These are phyloP conservation scores for Notodonta dromedarius DNA, from an alignment of 2,888 invertebrate species.

Conservation along the genomic window DNA sequence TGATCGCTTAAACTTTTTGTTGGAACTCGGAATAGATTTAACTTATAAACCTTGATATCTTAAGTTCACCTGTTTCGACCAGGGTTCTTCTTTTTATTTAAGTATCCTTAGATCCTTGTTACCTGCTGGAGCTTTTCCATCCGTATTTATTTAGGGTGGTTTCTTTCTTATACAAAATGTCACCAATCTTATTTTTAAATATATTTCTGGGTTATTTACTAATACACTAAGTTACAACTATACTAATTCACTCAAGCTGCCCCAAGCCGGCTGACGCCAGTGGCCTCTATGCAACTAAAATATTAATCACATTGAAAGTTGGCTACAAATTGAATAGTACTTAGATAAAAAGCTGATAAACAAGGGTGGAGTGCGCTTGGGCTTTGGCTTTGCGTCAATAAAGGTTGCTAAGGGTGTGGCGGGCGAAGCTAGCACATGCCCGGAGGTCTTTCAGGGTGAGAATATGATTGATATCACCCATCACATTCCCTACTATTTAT, in stretches of 20 bases:
- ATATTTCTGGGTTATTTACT: too few species aligned
- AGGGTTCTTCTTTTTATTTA: too few species aligned
- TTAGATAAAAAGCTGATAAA: slow-evolving; percentile 70
- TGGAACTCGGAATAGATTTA: neutral
- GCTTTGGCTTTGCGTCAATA: slow-evolving; percentile 66
- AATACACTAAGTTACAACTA: too few species aligned
- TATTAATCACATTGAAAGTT: neutral
- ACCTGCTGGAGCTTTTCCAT: too few species aligned
- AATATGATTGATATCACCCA: slow-evolving; percentile 38
- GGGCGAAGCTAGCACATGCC: slow-evolving; percentile 29
- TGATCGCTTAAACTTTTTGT: neutral
- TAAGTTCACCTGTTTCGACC: neutral
- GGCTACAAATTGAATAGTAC: slow-evolving; percentile 31
- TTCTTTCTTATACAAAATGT: too few species aligned
- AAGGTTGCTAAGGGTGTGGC: slow-evolving; percentile 69
- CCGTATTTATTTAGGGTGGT: too few species aligned
- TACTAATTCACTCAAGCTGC: too few species aligned
- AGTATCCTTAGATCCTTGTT: too few species aligned
- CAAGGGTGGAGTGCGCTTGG: slow-evolving; percentile 67
- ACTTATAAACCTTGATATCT: neutral
- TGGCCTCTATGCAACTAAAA: neutral
- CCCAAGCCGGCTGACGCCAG: too few species aligned
- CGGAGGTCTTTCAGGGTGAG: slow-evolving; percentile 38
- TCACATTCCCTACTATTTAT: slow-evolving; percentile 25
- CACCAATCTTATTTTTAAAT: too few species aligned